Conservation (phyloP, 2,888 invertebrate genomes). For the Antitype chi region DNA sequence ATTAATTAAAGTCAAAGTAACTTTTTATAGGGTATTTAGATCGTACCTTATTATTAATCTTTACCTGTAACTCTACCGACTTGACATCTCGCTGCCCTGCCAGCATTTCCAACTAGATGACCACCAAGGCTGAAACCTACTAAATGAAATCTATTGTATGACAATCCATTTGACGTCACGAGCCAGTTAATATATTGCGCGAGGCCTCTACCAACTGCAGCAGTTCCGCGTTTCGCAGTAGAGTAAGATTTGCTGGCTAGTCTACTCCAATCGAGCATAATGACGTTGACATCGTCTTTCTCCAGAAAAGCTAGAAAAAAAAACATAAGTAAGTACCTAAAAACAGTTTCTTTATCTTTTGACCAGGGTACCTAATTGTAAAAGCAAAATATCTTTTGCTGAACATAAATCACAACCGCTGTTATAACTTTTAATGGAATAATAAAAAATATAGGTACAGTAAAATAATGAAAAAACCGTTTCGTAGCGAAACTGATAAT, state of each 20-base stretch:
- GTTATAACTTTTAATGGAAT: background rate
- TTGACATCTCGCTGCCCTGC: constrained; percentile 72
- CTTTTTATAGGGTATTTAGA: background rate
- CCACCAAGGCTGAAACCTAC: constrained; percentile 86
- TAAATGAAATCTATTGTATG: constrained; percentile 78
- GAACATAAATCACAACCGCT: background rate
- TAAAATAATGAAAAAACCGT: too few relatives aligned
- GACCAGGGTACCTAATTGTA: background rate
- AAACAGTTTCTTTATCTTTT: background rate
- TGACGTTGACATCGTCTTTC: constrained; percentile 7
- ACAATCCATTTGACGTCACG: constrained; percentile 62
- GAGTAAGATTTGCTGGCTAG: background rate
- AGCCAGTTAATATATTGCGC: constrained; percentile 78
- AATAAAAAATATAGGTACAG: background rate
- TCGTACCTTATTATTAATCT: background rate
- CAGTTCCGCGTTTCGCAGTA: constrained; percentile 5
- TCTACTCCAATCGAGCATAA: constrained; percentile 10
- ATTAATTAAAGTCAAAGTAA: background rate
- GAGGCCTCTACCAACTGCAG: constrained; percentile 68
- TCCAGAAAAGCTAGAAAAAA: constrained; percentile 7
- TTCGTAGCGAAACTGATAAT: too few relatives aligned
- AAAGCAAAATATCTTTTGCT: background rate
- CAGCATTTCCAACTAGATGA: constrained; percentile 83
- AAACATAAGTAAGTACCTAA: background rate
- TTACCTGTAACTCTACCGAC: constrained; percentile 82